Conservation (phyloP, 2,113 vertebrate species). For the Buteo buteo region DNA sequence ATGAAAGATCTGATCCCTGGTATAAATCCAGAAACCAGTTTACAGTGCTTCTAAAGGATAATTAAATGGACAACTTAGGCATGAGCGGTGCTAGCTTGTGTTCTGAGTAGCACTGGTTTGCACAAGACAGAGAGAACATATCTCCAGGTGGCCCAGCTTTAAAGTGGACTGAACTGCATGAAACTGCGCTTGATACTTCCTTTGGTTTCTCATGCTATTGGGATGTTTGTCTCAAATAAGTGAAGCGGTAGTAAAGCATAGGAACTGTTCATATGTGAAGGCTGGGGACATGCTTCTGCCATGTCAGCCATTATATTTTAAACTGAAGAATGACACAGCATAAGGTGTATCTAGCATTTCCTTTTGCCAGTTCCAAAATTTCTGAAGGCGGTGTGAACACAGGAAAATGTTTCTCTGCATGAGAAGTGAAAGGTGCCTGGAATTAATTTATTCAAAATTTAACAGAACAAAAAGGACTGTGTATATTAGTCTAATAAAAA, state of each 20-base stretch:
- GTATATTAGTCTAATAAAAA: neutral
- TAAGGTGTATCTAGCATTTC: neutral
- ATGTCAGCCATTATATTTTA: neutral
- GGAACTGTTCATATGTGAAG: neutral
- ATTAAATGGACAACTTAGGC: neutral
- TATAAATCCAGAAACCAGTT: neutral
- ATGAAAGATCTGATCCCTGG: neutral
- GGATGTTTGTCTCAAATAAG: neutral
- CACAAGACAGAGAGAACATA: rapidly evolving
- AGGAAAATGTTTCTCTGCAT: neutral
- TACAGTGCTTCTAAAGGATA: neutral
- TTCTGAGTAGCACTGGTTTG: neutral
- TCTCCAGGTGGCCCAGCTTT: neutral
- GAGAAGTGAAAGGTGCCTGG: neutral
- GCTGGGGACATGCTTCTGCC: neutral
- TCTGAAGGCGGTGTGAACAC: neutral
- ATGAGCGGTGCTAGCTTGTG: neutral
- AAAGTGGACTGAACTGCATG: neutral
- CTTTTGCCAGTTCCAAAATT: neutral
- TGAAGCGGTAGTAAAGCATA: neutral
- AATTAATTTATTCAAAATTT: neutral
- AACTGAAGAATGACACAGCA: neutral
- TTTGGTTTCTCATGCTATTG: neutral
- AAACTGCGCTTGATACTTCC: neutral
- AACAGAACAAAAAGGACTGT: neutral